Evolutionary conservation across 2,797 vertebrate species (phyloP).

Genomic region (Argya squamiceps): DNA sequence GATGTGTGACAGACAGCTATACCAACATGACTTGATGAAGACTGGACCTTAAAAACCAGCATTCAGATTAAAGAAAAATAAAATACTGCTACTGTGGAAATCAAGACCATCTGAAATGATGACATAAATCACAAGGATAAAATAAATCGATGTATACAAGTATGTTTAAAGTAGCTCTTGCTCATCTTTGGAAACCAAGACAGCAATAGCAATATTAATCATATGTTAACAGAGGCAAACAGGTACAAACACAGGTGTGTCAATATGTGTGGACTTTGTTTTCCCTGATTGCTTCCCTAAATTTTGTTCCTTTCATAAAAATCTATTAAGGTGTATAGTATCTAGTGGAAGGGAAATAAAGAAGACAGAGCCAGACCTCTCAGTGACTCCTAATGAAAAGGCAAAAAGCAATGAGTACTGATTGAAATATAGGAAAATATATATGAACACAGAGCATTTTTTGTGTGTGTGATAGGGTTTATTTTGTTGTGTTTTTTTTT

Average conservation of each 20-base stretch:
- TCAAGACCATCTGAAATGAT: not conserved
- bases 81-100: not conserved
- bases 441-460: not conserved
- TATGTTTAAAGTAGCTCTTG: not conserved
- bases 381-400: not conserved
- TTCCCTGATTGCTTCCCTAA: not conserved
- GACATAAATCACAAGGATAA: not conserved
- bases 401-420: not conserved
- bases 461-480: not conserved
- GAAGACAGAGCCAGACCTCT: not conserved
- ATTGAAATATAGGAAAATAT: not conserved
- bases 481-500: not conserved
- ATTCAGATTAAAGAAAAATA: not conserved
- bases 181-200: not conserved
- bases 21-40: not conserved
- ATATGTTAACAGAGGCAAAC: not conserved
- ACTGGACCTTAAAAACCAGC: not conserved
- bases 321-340: not conserved
- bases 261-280: not conserved
- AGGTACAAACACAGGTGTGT: not conserved
- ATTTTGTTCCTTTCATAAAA: not conserved
- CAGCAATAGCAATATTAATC: not conserved
- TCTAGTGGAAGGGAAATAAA: not conserved
- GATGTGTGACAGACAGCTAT: not conserved
- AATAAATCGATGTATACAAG: not conserved